Evolutionary conservation across 2,797 vertebrate species (phyloP).

Genomic region (Galagoides demidoff): DNA sequence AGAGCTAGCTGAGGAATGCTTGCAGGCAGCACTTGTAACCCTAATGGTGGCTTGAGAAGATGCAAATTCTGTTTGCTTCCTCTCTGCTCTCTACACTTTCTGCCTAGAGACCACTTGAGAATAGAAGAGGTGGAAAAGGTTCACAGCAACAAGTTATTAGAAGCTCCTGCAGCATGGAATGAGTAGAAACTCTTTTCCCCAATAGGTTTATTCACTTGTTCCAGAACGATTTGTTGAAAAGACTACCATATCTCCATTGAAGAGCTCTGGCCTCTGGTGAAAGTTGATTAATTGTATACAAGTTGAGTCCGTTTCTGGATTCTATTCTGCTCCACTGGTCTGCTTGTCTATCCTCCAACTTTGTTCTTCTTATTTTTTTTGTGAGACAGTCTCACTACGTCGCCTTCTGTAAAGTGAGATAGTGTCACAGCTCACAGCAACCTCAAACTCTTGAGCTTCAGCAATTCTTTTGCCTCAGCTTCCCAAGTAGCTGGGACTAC

Average conservation of each 20-base stretch:
- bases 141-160: not conserved
- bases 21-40: not conserved
- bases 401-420: too few species aligned
- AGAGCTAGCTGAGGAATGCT: not conserved
- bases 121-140: not conserved
- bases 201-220: not conserved
- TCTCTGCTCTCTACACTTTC: not conserved
- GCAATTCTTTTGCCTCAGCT: too few species aligned
- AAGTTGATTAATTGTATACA: not conserved
- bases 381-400: too few species aligned
- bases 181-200: not conserved
- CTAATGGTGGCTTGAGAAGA: not conserved
- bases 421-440: too few species aligned
- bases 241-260: not conserved
- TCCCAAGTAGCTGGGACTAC: too few species aligned
- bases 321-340: not conserved
- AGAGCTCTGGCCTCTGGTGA: not conserved
- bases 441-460: too few species aligned
- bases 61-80: not conserved
- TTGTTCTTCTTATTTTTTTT: not conserved
- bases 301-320: conserved; percentile 31
- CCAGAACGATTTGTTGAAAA: not conserved
- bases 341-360: conserved; percentile 22
- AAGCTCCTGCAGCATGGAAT: not conserved
- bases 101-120: not conserved